A percentile compares a stretch with the other conserved stretches of the same genome.
Conservation (phyloP, 35 echinoderm and acorn worm genomes). For the Anneissia japonica region DNA sequence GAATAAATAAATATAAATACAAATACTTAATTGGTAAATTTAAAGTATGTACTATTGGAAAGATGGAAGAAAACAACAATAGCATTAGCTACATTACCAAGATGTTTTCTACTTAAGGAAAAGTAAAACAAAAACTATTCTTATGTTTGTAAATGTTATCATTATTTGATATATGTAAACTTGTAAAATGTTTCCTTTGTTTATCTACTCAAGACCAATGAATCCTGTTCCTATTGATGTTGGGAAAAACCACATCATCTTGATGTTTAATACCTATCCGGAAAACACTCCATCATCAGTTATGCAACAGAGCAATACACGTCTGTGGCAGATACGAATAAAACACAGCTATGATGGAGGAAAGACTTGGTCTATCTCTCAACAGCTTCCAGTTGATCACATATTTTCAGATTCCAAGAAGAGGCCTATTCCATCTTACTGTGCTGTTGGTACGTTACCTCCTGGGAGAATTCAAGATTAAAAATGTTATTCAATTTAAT, state of each 20-base stretch:
- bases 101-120: too few relatives aligned
- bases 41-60: too few relatives aligned
- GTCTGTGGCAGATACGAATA: not conserved
- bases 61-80: too few relatives aligned
- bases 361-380: not conserved
- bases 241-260: not conserved
- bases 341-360: not conserved
- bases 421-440: not conserved
- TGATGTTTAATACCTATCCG: not conserved
- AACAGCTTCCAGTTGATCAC: not conserved
- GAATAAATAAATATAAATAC: too few relatives aligned
- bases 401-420: not conserved
- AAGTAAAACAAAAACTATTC: too few relatives aligned
- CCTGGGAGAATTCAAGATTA: too few relatives aligned
- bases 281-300: not conserved
- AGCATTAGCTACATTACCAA: too few relatives aligned
- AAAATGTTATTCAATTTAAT: too few relatives aligned
- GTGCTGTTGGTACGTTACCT: not conserved
- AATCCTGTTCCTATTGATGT: not conserved
- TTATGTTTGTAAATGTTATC: not conserved
- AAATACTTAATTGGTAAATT: too few relatives aligned
- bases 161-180: not conserved
- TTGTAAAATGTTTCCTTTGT: not conserved
- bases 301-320: not conserved
- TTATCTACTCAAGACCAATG: not conserved